Evolutionary conservation across 53 echinoderm and acorn worm genomes (phyloP).

Genomic region (Astropecten irregularis): DNA sequence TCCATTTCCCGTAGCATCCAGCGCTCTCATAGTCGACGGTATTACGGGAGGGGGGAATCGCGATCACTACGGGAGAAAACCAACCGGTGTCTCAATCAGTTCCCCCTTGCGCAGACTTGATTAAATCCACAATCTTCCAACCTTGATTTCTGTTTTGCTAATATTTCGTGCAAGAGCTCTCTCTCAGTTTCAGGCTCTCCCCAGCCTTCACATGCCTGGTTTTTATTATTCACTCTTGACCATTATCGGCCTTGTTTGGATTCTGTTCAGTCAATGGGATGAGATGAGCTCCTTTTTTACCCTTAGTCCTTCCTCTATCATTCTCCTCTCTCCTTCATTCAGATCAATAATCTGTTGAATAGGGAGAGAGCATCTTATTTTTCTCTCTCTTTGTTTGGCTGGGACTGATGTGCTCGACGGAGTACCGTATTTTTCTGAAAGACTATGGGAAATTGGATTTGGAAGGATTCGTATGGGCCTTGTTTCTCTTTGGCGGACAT

Average conservation of each 20-base stretch:
- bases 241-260: no score
- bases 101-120: constrained; percentile 7
- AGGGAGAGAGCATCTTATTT: not conserved
- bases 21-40: not conserved
- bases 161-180: constrained; percentile 31
- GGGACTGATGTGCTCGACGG: not conserved
- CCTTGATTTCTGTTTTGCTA: constrained; percentile 61
- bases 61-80: not conserved
- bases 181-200: not conserved
- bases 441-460: constrained; percentile 2
- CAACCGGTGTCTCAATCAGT: constrained; percentile 19
- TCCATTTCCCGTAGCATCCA: constrained; percentile 31
- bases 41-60: constrained; percentile 32
- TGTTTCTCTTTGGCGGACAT: not conserved
- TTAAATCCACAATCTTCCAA: constrained; percentile 55
- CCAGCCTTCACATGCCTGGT: no score
- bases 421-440: not conserved
- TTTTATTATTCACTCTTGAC: no score
- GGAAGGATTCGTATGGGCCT: no score
- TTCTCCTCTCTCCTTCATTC: not conserved
- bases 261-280: no score
- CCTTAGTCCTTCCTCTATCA: not conserved
- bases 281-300: not conserved
- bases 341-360: constrained; percentile 52
- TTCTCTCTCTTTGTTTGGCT: not conserved